Conservation (phyloP, 2,888 invertebrate genomes). For the Eupithecia exiguata region DNA sequence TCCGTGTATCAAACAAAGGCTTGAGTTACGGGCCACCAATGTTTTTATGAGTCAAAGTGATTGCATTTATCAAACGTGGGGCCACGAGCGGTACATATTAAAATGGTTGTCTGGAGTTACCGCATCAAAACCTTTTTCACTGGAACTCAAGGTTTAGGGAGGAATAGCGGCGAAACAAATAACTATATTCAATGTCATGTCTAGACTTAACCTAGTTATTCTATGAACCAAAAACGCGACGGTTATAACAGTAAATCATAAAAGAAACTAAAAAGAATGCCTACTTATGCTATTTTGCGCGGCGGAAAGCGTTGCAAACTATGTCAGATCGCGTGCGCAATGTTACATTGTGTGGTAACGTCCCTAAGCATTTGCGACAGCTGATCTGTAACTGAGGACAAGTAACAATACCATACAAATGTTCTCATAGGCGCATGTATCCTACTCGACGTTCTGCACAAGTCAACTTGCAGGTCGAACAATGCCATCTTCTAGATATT, state of each 20-base stretch:
- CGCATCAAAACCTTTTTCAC: not conserved
- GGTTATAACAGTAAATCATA: slow-evolving; percentile 10
- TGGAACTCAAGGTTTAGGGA: slow-evolving; percentile 20
- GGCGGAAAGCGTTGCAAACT: slow-evolving; percentile 30
- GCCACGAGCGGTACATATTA: not conserved
- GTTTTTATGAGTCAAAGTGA: not conserved
- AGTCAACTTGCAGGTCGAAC: slow-evolving; percentile 20
- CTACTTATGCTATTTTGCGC: slow-evolving; percentile 26
- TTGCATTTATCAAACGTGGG: not conserved
- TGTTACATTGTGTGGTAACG: slow-evolving; percentile 23
- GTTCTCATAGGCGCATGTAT: slow-evolving; percentile 23
- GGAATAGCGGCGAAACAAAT: slow-evolving; percentile 26
- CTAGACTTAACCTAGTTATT: slow-evolving; percentile 18
- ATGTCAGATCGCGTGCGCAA: slow-evolving; percentile 29
- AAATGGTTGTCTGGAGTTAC: not conserved
- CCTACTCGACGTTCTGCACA: slow-evolving; percentile 18
- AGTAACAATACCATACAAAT: slow-evolving; percentile 18
- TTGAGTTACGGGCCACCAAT: slow-evolving; percentile 5
- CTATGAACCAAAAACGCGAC: slow-evolving; percentile 10
- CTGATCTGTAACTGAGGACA: slow-evolving; percentile 1
- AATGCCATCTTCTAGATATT: not conserved
- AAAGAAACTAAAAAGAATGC: slow-evolving; percentile 17
- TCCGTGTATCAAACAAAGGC: slow-evolving; percentile 11
- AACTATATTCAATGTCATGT: slow-evolving; percentile 29
- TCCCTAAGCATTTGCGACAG: slow-evolving; percentile 6